Evolutionary conservation across 1,140 invertebrate species (phyloP), one percentile per base, ranked within the genome.

Genomic region (Lycorma delicatula): DNA sequence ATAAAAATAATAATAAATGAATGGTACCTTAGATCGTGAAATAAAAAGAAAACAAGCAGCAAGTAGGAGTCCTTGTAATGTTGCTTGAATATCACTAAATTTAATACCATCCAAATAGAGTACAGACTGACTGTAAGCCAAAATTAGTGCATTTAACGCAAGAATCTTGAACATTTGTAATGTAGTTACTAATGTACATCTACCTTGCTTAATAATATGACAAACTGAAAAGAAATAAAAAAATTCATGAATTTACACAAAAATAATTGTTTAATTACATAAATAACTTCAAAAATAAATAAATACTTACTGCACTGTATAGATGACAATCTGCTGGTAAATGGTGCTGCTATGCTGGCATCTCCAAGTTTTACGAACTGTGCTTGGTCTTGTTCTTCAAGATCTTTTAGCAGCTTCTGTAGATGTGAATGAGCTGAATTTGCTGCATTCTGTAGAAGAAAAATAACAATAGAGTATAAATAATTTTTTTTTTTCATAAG

Each of bases 141-240:
- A 76, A 56, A 99, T 93, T 0, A 99, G 79, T 0, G 97, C 96
- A 75, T 99, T 99, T n/a, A 99, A 72, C 0, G 97, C 97, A 31
- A 99, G 75, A 63, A 99, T 99, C 80, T 99, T 99, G 73, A 99
- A 99, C 97, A 99, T 99, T 75, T 99, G 97, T 36, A 99, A 75
- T 0, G 97, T 99, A 1, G 96, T 99, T 0, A 99, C 97, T 34
- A 99, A 75, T 0, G 97, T 99, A 72, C 97, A 99, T 29, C 97
- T 81, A 4, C 97, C 97, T 79, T 99, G 97, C 69, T 99, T 98
- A 61, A 99, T 98, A 22, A 99, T 91, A 72, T 98, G 93, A 68
- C 94, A 98, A 68, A 99, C 94, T 97, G 75, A 57, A 79, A 77
- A 60, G 54, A 62, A 16, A 12, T 48, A 53, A 25, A 34, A 9